Evolutionary conservation across 2,797 vertebrate genomes (phyloP).

Genomic region (Betta splendens): DNA sequence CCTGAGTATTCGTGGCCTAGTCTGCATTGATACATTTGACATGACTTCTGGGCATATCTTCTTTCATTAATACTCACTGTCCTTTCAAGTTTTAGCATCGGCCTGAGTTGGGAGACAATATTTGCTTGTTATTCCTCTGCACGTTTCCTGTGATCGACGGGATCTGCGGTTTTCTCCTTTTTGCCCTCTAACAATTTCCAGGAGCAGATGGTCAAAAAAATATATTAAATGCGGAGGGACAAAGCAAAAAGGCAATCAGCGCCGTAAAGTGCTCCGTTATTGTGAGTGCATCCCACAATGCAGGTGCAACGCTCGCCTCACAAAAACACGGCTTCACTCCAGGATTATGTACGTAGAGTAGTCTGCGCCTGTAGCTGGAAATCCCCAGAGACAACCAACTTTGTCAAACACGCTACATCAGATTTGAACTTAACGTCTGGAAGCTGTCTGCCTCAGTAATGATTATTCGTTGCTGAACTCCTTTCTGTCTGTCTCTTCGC

Average conservation of each 20-base stretch:
- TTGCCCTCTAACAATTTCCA: constrained; percentile 48
- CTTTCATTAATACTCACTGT: constrained; percentile 55
- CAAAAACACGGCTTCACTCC: constrained; percentile 1
- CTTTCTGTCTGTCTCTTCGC: constrained; percentile 17
- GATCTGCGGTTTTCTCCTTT: constrained; percentile 42
- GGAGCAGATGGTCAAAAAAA: constrained; percentile 44
- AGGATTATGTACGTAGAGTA: constrained; percentile 3
- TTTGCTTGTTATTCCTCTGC: constrained; percentile 56
- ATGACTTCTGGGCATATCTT: constrained; percentile 48
- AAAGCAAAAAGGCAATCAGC: constrained; percentile 25
- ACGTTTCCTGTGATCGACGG: constrained; percentile 50
- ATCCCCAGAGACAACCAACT: constrained; percentile 11
- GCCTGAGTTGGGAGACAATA: constrained; percentile 48
- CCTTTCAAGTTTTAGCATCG: constrained; percentile 51
- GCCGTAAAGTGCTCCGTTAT: constrained; percentile 3
- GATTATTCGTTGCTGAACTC: constrained; percentile 33
- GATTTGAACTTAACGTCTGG: constrained; percentile 33
- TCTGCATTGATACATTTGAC: constrained; percentile 60
- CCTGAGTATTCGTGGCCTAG: constrained; percentile 55
- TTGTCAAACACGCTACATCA: constrained; percentile 21
- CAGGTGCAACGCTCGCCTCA: constrained; percentile 6
- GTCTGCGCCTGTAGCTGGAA: background rate
- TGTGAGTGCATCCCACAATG: constrained; percentile 7
- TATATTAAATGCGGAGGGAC: constrained; percentile 4
- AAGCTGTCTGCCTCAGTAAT: constrained; percentile 29